A percentile compares a stretch with the other conserved stretches of the same genome.
Conservation (phyloP, 2,888 invertebrate species). For the Corythucha ciliata region DNA sequence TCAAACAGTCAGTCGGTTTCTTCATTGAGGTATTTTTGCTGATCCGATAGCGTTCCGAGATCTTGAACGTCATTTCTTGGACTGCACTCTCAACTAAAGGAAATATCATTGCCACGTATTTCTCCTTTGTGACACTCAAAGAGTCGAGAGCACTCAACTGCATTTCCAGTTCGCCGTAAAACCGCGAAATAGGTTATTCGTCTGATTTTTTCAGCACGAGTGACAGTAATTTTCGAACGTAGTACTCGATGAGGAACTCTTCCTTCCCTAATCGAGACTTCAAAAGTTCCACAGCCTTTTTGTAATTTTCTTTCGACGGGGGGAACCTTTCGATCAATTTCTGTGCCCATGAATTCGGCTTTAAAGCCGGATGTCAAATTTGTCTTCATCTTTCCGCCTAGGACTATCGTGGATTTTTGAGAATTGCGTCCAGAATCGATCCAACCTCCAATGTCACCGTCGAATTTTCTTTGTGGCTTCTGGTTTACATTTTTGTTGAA, state of each 20-base stretch:
- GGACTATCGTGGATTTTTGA: slow-evolving; percentile 34
- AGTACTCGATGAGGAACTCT: slow-evolving; percentile 35
- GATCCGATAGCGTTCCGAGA: slow-evolving; percentile 31
- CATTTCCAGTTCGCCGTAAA: slow-evolving; percentile 37
- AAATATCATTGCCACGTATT: slow-evolving; percentile 36
- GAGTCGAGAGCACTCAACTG: slow-evolving; percentile 36
- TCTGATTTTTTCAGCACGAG: slow-evolving; percentile 34
- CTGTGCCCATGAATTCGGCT: slow-evolving; percentile 31
- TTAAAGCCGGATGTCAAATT: slow-evolving; percentile 34
- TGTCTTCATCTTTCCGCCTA: slow-evolving; percentile 28
- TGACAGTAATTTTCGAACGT: slow-evolving; percentile 36
- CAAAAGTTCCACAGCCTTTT: slow-evolving; percentile 32
- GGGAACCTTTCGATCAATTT: slow-evolving; percentile 35
- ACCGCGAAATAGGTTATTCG: slow-evolving; percentile 6
- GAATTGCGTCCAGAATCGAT: slow-evolving; percentile 36
- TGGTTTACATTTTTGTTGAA: too few relatives aligned
- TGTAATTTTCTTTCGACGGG: slow-evolving; percentile 35
- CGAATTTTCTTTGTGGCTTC: slow-evolving; percentile 34
- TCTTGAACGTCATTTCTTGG: slow-evolving; percentile 34
- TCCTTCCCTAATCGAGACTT: slow-evolving; percentile 33
- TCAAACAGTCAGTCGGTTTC: slow-evolving; percentile 18
- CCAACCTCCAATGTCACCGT: slow-evolving; percentile 33
- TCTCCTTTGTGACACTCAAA: slow-evolving; percentile 35
- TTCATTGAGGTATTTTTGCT: slow-evolving; percentile 14
- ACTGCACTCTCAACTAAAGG: slow-evolving; percentile 38